A percentile compares a stretch with the other conserved stretches of the same genome.
Conservation (phyloP, 2,113 vertebrate species). For the Lycaon pictus region DNA sequence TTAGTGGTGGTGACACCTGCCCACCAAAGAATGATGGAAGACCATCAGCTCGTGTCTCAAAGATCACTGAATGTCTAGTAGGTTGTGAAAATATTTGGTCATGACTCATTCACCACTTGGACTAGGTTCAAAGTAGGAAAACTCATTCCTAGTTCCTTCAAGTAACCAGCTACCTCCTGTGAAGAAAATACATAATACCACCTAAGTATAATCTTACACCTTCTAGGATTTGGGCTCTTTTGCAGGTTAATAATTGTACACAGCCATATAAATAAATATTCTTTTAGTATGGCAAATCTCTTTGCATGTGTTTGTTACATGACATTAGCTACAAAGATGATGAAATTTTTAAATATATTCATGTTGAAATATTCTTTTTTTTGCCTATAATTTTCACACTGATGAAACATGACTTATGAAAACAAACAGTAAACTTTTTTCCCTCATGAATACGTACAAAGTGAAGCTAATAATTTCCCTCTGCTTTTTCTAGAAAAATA, state of each 20-base stretch:
- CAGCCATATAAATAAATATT: neutral
- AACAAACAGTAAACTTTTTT: neutral
- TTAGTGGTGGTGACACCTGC: constrained; percentile 13
- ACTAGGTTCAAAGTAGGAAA: constrained; percentile 25
- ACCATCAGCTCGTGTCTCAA: constrained; percentile 34
- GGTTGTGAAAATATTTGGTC: constrained; percentile 60
- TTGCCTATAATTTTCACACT: neutral
- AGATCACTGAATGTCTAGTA: constrained; percentile 37
- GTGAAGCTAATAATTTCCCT: neutral
- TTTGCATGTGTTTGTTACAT: neutral
- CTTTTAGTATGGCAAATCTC: neutral
- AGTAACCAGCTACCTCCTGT: neutral
- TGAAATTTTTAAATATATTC: neutral
- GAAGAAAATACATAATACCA: neutral
- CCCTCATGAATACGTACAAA: neutral
- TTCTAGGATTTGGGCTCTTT: neutral
- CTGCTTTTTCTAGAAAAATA: neutral
- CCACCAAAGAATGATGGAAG: constrained; percentile 49
- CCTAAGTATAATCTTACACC: neutral
- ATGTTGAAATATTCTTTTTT: constrained; percentile 1
- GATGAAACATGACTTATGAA: constrained; percentile 2
- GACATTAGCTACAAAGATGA: neutral
- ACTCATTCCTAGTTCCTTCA: neutral
- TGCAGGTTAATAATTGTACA: neutral
- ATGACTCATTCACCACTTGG: constrained; percentile 66